Percentiles rank a stretch among this genome's conserved stretches.
Evolutionary conservation across 2,888 invertebrate species (phyloP).

Genomic region (Drosophila yooni): DNA sequence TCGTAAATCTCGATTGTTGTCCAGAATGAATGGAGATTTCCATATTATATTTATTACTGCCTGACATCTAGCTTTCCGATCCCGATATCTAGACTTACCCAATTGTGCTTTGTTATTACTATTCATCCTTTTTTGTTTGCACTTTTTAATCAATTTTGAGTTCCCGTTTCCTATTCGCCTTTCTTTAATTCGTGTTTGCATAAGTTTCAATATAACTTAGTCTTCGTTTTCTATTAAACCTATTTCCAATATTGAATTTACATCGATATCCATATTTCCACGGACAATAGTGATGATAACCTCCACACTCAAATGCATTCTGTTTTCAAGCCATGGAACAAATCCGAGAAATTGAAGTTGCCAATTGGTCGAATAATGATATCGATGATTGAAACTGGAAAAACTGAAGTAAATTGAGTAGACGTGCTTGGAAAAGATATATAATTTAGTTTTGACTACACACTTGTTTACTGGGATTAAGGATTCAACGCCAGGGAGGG

Average conservation of each 20-base stretch:
- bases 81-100: not conserved
- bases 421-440: too few relatives aligned
- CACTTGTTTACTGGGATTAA: too few relatives aligned
- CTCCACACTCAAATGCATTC: too few relatives aligned
- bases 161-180: not conserved
- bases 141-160: not conserved
- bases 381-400: not conserved
- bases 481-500: too few relatives aligned
- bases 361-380: not conserved
- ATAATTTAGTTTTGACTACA: too few relatives aligned
- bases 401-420: too few relatives aligned
- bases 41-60: not conserved
- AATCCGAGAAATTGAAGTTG: not conserved
- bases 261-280: not conserved
- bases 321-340: too few relatives aligned
- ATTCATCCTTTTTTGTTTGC: not conserved
- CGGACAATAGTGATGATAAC: too few relatives aligned
- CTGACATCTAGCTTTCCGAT: not conserved
- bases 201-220: not conserved
- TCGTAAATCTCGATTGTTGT: not conserved
- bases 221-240: not conserved
- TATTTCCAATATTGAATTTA: not conserved
- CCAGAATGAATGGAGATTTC: not conserved
- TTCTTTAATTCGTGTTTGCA: not conserved
- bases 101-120: not conserved